Evolutionary conservation across 64 coral and sea anemone species (phyloP).

Genomic region (Acropora tenuis): DNA sequence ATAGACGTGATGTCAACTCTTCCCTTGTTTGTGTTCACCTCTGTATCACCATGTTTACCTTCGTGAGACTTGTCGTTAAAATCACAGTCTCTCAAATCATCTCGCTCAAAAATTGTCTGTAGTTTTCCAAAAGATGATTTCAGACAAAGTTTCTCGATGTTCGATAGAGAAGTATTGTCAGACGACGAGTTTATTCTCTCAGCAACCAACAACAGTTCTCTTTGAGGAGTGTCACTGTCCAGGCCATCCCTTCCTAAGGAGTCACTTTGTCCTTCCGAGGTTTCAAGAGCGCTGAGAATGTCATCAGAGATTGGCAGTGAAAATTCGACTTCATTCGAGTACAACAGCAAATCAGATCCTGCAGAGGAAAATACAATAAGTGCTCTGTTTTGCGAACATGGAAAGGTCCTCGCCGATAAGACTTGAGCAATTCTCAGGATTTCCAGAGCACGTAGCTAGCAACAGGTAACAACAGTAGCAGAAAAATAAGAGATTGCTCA

Average conservation of each 20-base stretch:
- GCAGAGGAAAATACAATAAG: not conserved
- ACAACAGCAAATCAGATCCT: constrained; percentile 52
- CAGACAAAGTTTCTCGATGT: constrained; percentile 6
- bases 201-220: constrained; percentile 68
- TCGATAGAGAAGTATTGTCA: not conserved
- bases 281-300: constrained; percentile 18
- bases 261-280: not conserved
- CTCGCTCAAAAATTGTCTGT: constrained; percentile 53
- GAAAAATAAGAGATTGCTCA: too few relatives aligned
- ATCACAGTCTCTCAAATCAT: not conserved
- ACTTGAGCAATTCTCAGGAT: not conserved
- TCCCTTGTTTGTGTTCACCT: not conserved
- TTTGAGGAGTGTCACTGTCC: constrained; percentile 17
- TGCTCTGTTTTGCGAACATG: not conserved
- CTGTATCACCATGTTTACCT: not conserved
- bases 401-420: not conserved
- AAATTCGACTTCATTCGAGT: constrained; percentile 89
- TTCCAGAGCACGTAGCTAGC: not conserved
- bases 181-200: not conserved
- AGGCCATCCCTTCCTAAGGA: not conserved
- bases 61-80: not conserved
- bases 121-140: constrained; percentile 27
- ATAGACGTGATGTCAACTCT: not conserved
- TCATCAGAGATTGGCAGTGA: constrained; percentile 66
- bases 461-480: too few relatives aligned